These are phyloP conservation scores for Tetrax tetrax DNA, from an alignment of 2,113 vertebrate genomes.

Conservation along the genomic window DNA sequence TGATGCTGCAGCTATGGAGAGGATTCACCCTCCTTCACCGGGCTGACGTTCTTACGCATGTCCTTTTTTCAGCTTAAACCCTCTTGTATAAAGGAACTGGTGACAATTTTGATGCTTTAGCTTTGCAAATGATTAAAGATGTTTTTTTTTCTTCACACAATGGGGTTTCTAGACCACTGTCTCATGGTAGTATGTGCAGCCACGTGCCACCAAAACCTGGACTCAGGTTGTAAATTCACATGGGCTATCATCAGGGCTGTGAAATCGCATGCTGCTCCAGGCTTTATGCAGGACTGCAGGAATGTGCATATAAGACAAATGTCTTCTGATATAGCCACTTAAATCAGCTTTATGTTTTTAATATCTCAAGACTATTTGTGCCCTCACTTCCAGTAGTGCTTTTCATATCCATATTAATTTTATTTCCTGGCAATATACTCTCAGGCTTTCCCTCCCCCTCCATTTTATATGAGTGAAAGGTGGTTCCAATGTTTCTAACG, in stretches of 20 bases:
- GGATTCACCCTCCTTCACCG: neutral
- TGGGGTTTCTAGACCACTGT: neutral
- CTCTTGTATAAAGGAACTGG: neutral
- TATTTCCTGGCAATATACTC: neutral
- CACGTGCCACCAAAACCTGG: neutral
- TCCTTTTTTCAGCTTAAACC: neutral
- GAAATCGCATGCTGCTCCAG: neutral
- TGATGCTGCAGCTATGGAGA: neutral
- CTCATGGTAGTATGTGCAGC: neutral
- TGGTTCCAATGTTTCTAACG: neutral
- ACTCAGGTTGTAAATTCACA: neutral
- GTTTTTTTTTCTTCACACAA: neutral
- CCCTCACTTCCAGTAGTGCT: neutral
- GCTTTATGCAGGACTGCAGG: neutral
- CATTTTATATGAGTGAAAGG: neutral
- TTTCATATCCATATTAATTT: neutral
- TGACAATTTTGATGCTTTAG: neutral
- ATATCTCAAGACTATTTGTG: neutral
- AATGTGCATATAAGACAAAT: neutral
- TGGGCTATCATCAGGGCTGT: neutral
- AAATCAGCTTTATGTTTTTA: neutral
- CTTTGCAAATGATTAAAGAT: slow-evolving; percentile 28
- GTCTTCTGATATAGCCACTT: neutral
- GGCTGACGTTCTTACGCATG: fast-evolving
- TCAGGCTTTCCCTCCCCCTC: neutral